Percentiles rank a stretch among this genome's conserved stretches.
Conservation (phyloP, 2,797 vertebrate species). For the Sibirionetta formosa region DNA sequence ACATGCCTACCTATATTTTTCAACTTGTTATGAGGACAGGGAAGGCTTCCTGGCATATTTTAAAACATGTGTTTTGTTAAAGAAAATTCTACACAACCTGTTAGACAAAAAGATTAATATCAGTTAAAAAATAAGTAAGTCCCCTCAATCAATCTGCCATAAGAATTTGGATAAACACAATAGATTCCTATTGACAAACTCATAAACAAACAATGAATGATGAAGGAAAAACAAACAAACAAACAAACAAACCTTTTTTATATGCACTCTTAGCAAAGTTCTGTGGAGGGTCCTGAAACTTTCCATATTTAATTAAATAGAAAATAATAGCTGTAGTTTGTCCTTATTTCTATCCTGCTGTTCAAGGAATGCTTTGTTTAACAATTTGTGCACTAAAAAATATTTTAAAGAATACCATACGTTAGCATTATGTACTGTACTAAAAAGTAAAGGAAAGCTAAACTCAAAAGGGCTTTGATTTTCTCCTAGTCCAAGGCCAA, state of each 20-base stretch:
- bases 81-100: not conserved
- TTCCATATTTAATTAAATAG: not conserved
- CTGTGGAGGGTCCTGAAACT: rapidly evolving
- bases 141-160: rapidly evolving
- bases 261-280: not conserved
- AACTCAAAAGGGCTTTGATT: rapidly evolving
- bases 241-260: not conserved
- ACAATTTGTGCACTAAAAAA: rapidly evolving
- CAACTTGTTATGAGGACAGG: not conserved
- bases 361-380: not conserved
- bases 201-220: not conserved
- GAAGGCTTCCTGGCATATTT: not conserved
- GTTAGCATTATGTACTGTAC: not conserved
- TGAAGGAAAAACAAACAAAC: not conserved
- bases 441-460: not conserved
- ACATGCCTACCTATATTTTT: not conserved
- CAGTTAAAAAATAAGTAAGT: not conserved
- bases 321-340: not conserved
- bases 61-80: rapidly evolving
- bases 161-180: not conserved
- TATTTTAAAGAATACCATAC: not conserved
- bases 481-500: not conserved
- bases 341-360: not conserved
- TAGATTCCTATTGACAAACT: not conserved
- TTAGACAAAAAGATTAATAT: not conserved